Evolutionary conservation across 2,888 invertebrate species (phyloP).

Genomic region (Perizoma affinitatum): DNA sequence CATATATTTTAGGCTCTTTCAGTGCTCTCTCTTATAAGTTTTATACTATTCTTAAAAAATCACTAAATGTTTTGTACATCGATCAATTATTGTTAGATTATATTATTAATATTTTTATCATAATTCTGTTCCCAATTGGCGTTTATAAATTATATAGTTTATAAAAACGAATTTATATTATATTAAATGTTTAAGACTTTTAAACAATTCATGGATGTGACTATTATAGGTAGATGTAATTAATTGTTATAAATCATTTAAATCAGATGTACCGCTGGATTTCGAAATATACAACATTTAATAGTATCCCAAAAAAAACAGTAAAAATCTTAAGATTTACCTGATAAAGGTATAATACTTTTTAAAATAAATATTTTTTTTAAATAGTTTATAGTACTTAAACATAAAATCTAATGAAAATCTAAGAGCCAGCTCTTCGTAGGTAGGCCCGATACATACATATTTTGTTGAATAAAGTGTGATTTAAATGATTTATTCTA

Average conservation of each 20-base stretch:
- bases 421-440: too few relatives aligned
- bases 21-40: too few relatives aligned
- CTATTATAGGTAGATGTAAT: constrained; percentile 50
- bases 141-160: constrained; percentile 38
- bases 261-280: constrained; percentile 5
- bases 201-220: constrained; percentile 60
- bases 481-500: constrained; percentile 20
- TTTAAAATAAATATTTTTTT: too few relatives aligned
- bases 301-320: too few relatives aligned
- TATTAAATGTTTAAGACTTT: constrained; percentile 33
- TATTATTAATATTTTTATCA: constrained; percentile 15
- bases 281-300: too few relatives aligned
- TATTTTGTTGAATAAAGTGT: not conserved
- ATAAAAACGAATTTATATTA: constrained; percentile 54
- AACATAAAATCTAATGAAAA: too few relatives aligned
- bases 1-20: not conserved
- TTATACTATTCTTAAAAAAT: too few relatives aligned
- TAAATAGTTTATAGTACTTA: too few relatives aligned
- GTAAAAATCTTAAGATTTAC: too few relatives aligned
- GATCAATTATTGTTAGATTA: constrained; percentile 27
- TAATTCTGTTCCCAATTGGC: constrained; percentile 33
- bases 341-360: too few relatives aligned
- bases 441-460: too few relatives aligned
- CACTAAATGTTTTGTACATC: not conserved
- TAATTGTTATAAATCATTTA: constrained; percentile 31